These are phyloP conservation scores for Siderastrea radians DNA, from an alignment of 92 coral and sea anemone genomes.

Conservation along the genomic window DNA sequence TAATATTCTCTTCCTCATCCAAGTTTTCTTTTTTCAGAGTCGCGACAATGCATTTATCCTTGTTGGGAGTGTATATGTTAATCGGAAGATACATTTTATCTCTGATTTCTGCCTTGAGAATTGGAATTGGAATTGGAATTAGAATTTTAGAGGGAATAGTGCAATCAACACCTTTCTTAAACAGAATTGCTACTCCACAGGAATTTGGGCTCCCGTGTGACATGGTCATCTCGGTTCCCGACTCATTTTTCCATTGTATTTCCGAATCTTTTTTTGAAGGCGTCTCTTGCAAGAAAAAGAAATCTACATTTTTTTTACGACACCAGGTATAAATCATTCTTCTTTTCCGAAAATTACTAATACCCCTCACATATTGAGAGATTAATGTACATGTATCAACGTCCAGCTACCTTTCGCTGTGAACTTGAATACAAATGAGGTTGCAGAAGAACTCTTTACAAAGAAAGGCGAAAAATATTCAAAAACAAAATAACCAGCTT, in stretches of 20 bases:
- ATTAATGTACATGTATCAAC: not conserved
- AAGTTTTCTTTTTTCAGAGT: too few relatives aligned
- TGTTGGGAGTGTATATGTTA: not conserved
- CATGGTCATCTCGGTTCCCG: not conserved
- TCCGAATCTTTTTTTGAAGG: not conserved
- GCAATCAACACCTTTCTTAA: not conserved
- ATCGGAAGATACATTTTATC: not conserved
- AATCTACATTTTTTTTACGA: not conserved
- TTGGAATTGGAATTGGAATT: not conserved
- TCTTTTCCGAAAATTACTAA: not conserved
- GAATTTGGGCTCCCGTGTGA: not conserved
- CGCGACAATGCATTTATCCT: too few relatives aligned
- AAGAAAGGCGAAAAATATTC: not conserved
- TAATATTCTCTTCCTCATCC: too few relatives aligned
- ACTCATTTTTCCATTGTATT: not conserved
- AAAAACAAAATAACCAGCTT: too few relatives aligned
- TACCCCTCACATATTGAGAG: not conserved
- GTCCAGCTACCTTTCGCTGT: not conserved
- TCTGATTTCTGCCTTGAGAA: not conserved
- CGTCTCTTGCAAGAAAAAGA: conserved; percentile 6
- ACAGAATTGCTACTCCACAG: not conserved
- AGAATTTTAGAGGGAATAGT: not conserved
- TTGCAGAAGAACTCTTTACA: not conserved
- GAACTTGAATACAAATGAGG: not conserved
- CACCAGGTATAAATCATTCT: conserved; percentile 9